Evolutionary conservation across 1,140 invertebrate genomes (phyloP), one percentile per base, ranked within the genome.

Genomic region (Aphaenogaster floridana): DNA sequence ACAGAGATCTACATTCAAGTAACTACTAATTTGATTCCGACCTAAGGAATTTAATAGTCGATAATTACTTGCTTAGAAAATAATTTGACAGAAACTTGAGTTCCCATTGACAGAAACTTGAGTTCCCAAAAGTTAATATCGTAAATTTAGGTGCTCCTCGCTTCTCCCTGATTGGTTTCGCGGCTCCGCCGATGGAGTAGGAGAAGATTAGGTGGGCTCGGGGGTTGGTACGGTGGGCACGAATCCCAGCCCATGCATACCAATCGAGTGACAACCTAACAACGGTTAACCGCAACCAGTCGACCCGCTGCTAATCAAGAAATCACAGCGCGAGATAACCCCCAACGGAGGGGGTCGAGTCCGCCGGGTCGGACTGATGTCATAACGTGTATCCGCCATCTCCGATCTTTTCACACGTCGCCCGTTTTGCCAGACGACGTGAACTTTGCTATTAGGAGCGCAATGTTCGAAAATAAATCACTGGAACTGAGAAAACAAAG

Each of bases 241-340:
- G 94, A 94, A 92, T 95, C 95, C 95, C 95, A 95, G 93, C 93
- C 94, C 94, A 95, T 95, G 95, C 95, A 95, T 95, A 95, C 93
- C 94, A 95, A 95, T 95, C 89, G 94, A 88, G 93, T 92, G 91
- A 87, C 93, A 92, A 94, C 94, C 93, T 95, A 95, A 95, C 94
- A 94, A 95, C 94, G 94, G 94, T 94, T 95, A 95, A 95, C 94
- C 93, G 94, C 93, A 95, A 89, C 92, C 94, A 95, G 93, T 95
- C 95, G 94, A 95, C 93, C 94, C 93, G 89, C 92, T 91, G 93
- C 93, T 95, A 95, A 95, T 95, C 94, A 95, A 94, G 94, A 95
- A 95, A 95, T 95, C 95, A 95, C 93, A 93, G 92, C 92, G 93
- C 92, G 89, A 91, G 92, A 92, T 94, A 94, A 94, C 91, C 93